Evolutionary conservation across 2,113 vertebrate species (phyloP), one percentile per base, ranked within the genome.

Genomic region (Gallinago jamesoni): DNA sequence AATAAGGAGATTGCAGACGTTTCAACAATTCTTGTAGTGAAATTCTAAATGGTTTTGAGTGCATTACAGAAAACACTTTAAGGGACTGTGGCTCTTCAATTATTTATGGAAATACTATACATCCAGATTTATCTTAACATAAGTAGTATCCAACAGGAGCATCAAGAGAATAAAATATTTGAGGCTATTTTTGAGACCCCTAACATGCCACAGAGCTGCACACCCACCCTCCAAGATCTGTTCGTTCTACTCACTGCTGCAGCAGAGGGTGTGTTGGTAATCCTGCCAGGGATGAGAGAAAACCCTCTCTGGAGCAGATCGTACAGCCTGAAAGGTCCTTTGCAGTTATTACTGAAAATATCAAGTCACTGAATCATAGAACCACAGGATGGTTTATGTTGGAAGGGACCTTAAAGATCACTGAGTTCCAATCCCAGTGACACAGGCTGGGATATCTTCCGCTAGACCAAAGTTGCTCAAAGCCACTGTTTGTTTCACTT

Each of bases 61-160:
- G 81, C 81, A 80, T 70, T 77, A 47, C 59, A 79, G 78, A 89
- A 93, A 91, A 93, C 70, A 89, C 45, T 94, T 87, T 87, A 82
- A 93, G 91, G 41, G 77, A n/a, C 50, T 63, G 63, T 74, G 66
- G 93, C 47, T 97, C 25, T 94, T 97, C 63, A 92, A 94, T 97
- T 97, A 97, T 97, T 97, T 95, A 97, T 0, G 0, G 45, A 62
- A 93, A 63, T 73, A 79, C 93, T 80, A 87, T 80, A 66, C 66
- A 62, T 89, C 84, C 84, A 94, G 89, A 79, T 94, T 95, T 87
- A 53, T 70, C 87, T 89, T 84, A 84, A 79, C 78, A 94, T 82
- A 96, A 97, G 97, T 94, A 97, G 96, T 75, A 94, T 74, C 87
- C 83, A 93, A 87, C 53, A 55, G 57, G 28, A 94, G 70, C 94